Percentiles rank a stretch among this genome's conserved stretches.
phyloP scores from a whole-genome alignment of 2,113 vertebrate genomes.

The Mugil cephalus region DNA sequence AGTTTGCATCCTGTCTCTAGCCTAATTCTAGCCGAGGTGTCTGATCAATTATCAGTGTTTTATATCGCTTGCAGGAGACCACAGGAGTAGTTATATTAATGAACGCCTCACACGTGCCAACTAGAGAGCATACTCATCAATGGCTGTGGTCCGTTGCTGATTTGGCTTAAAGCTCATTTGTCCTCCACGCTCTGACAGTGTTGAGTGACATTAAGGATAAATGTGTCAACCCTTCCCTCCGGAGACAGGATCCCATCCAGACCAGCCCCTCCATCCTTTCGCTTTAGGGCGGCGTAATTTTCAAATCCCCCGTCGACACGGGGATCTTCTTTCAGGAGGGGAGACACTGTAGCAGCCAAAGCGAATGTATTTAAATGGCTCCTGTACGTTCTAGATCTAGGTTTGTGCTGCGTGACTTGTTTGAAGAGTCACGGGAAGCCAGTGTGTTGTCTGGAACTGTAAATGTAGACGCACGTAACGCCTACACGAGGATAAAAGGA shows the following conservation, averaged over 20 bases:
- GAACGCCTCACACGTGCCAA: neutral
- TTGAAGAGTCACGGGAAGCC: neutral
- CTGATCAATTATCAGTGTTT: too few relatives aligned
- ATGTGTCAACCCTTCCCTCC: neutral
- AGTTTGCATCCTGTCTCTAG: too few relatives aligned
- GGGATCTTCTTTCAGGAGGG: neutral
- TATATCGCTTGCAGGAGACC: too few relatives aligned
- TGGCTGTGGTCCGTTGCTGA: neutral
- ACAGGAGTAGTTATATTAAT: too few relatives aligned
- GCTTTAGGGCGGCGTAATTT: constrained; percentile 1
- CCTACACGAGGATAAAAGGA: neutral
- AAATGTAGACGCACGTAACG: neutral
- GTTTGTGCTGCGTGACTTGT: neutral
- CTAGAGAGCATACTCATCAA: neutral
- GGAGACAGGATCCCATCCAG: constrained; percentile 10
- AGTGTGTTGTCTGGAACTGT: neutral
- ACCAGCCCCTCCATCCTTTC: constrained; percentile 2
- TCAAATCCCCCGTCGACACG: neutral
- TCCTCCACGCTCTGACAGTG: constrained; percentile 7
- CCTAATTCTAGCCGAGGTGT: too few relatives aligned
- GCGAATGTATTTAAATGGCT: neutral
- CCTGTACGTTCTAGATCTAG: neutral
- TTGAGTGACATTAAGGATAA: constrained; percentile 23
- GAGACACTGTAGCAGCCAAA: constrained; percentile 8
- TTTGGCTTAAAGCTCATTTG: neutral